phyloP scores from a whole-genome alignment of 1,140 invertebrate genomes.

The Bombus superbus region DNA sequence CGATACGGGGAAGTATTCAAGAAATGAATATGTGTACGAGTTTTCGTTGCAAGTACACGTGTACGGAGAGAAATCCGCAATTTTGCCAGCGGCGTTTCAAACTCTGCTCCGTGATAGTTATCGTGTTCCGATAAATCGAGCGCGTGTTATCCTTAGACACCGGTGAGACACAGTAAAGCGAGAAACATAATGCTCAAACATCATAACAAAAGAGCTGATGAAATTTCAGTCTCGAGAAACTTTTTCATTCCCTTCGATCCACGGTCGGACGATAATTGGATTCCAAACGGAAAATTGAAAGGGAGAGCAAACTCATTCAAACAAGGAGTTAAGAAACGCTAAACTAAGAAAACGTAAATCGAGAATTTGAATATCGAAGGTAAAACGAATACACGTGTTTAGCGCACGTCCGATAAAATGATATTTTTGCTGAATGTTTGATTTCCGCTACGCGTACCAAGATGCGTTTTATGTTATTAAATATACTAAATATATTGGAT shows the following conservation, averaged over 20 bases:
- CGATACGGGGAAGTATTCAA: background rate
- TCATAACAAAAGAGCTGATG: conserved; percentile 37
- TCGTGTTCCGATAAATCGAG: conserved; percentile 68
- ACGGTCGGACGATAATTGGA: background rate
- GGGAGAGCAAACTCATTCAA: conserved; percentile 5
- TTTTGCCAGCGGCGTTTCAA: conserved; percentile 63
- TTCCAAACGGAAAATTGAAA: background rate
- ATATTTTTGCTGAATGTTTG: too few relatives aligned
- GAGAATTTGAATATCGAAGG: background rate
- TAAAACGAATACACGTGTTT: background rate
- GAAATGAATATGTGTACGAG: conserved; percentile 35
- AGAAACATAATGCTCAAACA: conserved; percentile 52
- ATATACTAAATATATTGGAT: too few relatives aligned
- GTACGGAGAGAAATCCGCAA: conserved; percentile 55
- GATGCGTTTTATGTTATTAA: too few relatives aligned
- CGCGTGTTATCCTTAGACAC: conserved; percentile 66
- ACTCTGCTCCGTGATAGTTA: conserved; percentile 64
- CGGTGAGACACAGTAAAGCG: conserved; percentile 56
- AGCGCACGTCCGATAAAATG: background rate
- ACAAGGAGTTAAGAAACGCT: background rate
- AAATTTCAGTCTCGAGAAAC: background rate
- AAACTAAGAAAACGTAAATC: background rate
- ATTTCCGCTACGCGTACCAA: too few relatives aligned
- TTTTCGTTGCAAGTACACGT: conserved; percentile 53
- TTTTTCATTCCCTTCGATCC: background rate